Conservation (phyloP, 2,113 vertebrate species). For the Phaethornis superciliosus region DNA sequence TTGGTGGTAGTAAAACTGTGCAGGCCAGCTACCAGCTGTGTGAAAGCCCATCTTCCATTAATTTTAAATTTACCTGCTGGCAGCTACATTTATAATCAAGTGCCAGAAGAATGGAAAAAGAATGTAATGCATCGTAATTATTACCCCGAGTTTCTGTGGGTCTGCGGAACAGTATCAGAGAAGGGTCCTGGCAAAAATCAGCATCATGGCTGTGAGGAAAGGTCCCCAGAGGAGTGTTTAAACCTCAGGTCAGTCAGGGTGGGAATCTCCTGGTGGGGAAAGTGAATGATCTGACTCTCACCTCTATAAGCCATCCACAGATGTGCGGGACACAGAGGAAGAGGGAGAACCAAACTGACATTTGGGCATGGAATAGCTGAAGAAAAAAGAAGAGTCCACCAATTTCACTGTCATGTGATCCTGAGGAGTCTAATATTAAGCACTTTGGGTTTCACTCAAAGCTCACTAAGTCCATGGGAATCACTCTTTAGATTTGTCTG, state of each 20-base stretch:
- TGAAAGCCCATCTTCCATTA: not conserved
- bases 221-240: not conserved
- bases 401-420: not conserved
- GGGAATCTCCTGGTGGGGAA: not conserved
- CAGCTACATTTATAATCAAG: not conserved
- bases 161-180: not conserved
- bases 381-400: not conserved
- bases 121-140: not conserved
- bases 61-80: slow-evolving; percentile 54
- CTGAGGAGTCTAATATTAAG: not conserved
- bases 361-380: not conserved
- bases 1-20: slow-evolving; percentile 1
- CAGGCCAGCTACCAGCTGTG: not conserved
- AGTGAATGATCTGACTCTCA: not conserved
- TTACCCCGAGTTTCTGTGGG: not conserved
- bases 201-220: not conserved
- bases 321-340: not conserved
- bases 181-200: not conserved
- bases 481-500: not conserved
- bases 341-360: not conserved
- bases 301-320: not conserved
- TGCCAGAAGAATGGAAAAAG: not conserved
- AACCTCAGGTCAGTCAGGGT: not conserved
- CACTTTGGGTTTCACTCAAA: not conserved
- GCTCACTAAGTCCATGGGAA: slow-evolving; percentile 4